These are phyloP conservation scores for Zaprionus kolodkinae DNA, from an alignment of 1,140 invertebrate species.

Conservation along the genomic window DNA sequence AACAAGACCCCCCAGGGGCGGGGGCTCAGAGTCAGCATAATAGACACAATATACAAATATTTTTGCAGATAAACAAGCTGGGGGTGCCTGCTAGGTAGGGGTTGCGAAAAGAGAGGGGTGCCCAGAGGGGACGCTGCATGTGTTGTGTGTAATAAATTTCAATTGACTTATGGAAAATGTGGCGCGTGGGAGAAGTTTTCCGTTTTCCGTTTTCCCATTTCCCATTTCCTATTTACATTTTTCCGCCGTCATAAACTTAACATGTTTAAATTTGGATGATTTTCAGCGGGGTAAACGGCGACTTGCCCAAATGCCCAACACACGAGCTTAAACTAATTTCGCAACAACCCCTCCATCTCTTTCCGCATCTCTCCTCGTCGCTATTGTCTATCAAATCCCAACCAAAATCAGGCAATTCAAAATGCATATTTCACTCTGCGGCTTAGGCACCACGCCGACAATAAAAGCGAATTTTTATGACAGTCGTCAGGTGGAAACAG, in stretches of 20 bases:
- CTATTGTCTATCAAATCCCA: constrained; percentile 1
- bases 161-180: constrained; percentile 67
- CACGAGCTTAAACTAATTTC: constrained; percentile 17
- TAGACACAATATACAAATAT: constrained; percentile 51
- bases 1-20: constrained; percentile 15
- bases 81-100: constrained; percentile 9
- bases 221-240: constrained; percentile 4
- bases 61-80: constrained; percentile 61
- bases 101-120: neutral
- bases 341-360: too few relatives aligned
- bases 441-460: constrained; percentile 39
- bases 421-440: constrained; percentile 58
- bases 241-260: neutral
- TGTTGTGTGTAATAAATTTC: constrained; percentile 66
- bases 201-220: constrained; percentile 25
- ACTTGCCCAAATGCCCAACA: neutral
- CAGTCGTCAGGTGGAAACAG: constrained; percentile 43
- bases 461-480: constrained; percentile 65
- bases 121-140: constrained; percentile 23
- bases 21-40: neutral
- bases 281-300: constrained; percentile 7
- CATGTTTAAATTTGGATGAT: constrained; percentile 13
- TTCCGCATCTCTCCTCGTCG: neutral
- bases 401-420: constrained; percentile 35
- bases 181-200: constrained; percentile 33